A percentile compares a stretch with the other conserved stretches of the same genome.
phyloP scores from a whole-genome alignment of 92 coral and sea anemone genomes.

The Epizoanthus stellaris region DNA sequence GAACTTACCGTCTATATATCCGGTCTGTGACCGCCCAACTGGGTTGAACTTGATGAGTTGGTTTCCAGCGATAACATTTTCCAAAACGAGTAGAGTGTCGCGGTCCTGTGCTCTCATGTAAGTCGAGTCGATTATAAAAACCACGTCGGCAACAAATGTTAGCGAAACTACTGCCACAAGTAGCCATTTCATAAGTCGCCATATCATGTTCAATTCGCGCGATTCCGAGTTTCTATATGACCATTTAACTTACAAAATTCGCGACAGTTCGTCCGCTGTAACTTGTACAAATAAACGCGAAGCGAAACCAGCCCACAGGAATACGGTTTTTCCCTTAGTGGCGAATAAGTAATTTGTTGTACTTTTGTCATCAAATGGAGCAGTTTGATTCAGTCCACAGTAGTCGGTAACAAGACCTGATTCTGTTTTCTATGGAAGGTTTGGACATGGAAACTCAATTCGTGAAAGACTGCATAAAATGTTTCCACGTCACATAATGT shows the following conservation, averaged over 20 bases:
- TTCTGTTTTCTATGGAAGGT: background rate
- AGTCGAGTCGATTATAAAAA: background rate
- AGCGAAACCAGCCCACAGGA: too few relatives aligned
- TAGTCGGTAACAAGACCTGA: background rate
- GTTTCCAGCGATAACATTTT: background rate
- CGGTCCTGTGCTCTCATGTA: background rate
- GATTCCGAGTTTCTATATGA: background rate
- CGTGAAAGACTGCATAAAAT: background rate
- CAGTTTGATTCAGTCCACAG: background rate
- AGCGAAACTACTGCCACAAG: background rate
- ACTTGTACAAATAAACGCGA: conserved; percentile 1
- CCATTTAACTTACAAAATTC: background rate
- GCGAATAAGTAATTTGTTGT: too few relatives aligned
- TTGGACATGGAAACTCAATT: background rate
- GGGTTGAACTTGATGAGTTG: background rate
- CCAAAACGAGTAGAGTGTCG: background rate
- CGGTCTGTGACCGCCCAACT: background rate
- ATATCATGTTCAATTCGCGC: background rate
- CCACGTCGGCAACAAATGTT: conserved; percentile 3
- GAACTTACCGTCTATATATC: background rate
- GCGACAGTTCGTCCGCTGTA: background rate
- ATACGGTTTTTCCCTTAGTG: background rate
- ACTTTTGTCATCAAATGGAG: background rate
- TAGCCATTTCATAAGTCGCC: conserved; percentile 4
- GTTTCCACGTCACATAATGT: conserved; percentile 11